Conservation (phyloP, 2,113 vertebrate genomes). For the Alosa alosa region DNA sequence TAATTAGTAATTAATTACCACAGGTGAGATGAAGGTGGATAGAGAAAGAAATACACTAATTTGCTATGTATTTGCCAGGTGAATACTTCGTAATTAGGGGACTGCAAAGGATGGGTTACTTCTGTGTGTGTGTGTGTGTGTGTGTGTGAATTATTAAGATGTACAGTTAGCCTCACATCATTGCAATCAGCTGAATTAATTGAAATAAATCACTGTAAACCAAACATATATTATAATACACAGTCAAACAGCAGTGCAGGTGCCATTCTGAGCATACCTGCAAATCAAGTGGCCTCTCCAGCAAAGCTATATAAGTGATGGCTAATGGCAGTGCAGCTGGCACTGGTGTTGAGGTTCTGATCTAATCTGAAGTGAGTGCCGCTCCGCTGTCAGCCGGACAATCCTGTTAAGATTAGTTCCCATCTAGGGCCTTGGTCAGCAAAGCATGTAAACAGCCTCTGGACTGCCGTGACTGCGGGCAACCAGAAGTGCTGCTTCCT, state of each 20-base stretch:
- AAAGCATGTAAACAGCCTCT: slow-evolving; percentile 61
- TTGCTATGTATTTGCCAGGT: too few relatives aligned
- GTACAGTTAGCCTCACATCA: background rate
- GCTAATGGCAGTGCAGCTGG: background rate
- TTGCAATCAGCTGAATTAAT: background rate
- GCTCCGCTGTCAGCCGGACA: slow-evolving; percentile 44
- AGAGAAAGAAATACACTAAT: too few relatives aligned
- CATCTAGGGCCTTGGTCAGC: slow-evolving; percentile 52
- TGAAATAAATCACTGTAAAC: too few relatives aligned
- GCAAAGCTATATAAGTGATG: background rate
- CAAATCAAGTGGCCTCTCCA: background rate
- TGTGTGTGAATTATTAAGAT: background rate
- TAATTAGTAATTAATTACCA: too few relatives aligned
- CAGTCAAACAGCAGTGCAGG: too few relatives aligned
- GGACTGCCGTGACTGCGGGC: slow-evolving; percentile 45
- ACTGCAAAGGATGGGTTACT: too few relatives aligned
- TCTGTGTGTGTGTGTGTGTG: too few relatives aligned
- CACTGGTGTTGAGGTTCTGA: slow-evolving; percentile 36
- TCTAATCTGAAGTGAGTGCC: slow-evolving; percentile 60
- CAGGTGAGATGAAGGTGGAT: too few relatives aligned
- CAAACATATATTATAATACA: too few relatives aligned
- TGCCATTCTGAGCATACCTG: background rate
- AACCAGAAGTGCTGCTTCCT: slow-evolving; percentile 33
- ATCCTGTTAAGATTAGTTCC: slow-evolving; percentile 43
- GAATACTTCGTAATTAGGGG: too few relatives aligned